phyloP scores from a whole-genome alignment of 2,888 invertebrate species.

The Allygus modestus region DNA sequence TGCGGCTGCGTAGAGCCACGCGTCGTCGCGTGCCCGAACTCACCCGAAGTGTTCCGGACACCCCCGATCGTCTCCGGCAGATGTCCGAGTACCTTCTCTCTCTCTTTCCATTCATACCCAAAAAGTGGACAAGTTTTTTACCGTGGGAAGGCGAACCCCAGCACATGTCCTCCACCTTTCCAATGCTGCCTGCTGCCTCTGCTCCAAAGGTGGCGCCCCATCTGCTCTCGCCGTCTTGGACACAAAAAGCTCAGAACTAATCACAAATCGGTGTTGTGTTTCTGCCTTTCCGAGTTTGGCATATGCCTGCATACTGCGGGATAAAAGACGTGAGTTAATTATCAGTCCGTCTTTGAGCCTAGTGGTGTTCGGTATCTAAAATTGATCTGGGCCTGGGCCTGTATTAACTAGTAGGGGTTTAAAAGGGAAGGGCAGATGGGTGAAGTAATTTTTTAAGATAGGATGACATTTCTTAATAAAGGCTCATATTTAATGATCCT shows the following conservation, averaged over 20 bases:
- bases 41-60: conserved; percentile 36
- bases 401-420: conserved; percentile 2
- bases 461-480: background rate
- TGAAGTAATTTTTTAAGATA: background rate
- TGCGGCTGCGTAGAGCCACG: conserved; percentile 52
- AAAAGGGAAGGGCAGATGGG: conserved; percentile 21
- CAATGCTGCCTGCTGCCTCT: background rate
- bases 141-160: conserved; percentile 48
- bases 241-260: conserved; percentile 56
- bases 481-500: background rate
- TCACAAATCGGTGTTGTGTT: conserved; percentile 49
- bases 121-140: conserved; percentile 62
- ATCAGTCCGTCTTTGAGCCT: background rate
- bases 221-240: conserved; percentile 7
- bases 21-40: conserved; percentile 63
- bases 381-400: conserved; percentile 35
- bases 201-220: background rate
- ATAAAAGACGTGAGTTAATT: conserved; percentile 8
- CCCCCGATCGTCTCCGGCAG: conserved; percentile 30
- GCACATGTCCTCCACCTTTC: background rate
- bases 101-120: conserved; percentile 56
- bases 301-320: conserved; percentile 51
- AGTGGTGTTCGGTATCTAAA: conserved; percentile 23
- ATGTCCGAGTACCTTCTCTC: conserved; percentile 48
- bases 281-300: conserved; percentile 33